Percentiles rank a stretch among this genome's conserved stretches.
phyloP scores from a whole-genome alignment of 53 echinoderm and acorn worm genomes.

The Zoroaster sp. region DNA sequence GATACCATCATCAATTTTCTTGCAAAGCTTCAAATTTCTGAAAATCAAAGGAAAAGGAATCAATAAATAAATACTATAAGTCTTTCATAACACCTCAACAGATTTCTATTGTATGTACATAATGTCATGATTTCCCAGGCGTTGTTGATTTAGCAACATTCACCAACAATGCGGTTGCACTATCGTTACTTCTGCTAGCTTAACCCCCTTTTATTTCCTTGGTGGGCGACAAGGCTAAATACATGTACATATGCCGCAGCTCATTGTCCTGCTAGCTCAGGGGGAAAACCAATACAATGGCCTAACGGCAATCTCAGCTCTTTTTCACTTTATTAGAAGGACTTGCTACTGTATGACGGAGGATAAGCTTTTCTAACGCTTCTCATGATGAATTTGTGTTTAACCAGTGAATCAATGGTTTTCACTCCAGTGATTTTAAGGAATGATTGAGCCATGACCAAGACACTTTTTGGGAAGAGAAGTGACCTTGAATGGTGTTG shows the following conservation, averaged over 20 bases:
- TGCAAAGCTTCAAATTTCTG: neutral
- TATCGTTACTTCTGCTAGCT: conserved; percentile 31
- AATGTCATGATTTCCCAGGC: neutral
- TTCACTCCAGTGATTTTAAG: neutral
- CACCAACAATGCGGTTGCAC: conserved; percentile 27
- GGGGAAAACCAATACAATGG: conserved; percentile 13
- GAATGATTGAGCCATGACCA: too few relatives aligned
- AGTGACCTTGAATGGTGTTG: too few relatives aligned
- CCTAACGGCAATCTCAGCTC: conserved; percentile 21
- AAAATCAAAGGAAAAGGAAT: neutral
- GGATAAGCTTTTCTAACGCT: conserved; percentile 25
- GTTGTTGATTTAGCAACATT: conserved; percentile 34
- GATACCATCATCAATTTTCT: too few relatives aligned
- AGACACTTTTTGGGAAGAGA: too few relatives aligned
- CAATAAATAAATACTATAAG: neutral
- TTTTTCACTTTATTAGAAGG: neutral
- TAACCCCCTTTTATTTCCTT: neutral
- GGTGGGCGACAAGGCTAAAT: neutral
- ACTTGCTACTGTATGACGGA: neutral
- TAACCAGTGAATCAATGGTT: neutral
- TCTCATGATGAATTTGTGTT: neutral
- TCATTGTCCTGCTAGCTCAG: neutral
- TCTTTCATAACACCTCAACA: neutral
- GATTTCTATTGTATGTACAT: neutral
- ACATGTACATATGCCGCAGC: neutral